Base-by-base conservation (phyloP, 2,113 vertebrate species). In the Pyrgilauda ruficollis region DNA sequence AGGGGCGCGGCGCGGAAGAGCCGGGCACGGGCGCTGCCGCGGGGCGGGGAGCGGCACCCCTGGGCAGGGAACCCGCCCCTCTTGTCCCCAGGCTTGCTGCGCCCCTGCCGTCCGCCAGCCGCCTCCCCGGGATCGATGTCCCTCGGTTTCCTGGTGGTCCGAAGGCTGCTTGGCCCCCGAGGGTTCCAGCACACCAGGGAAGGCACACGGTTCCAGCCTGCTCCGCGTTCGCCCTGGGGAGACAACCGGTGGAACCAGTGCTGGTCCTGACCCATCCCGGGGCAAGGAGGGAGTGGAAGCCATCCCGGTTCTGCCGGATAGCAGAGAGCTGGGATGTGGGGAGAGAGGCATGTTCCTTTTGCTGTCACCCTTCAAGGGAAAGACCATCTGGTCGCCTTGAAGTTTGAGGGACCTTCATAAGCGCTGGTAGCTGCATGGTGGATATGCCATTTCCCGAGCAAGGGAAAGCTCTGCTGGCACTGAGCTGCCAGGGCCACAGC, bases 1-100 rank as follows among this genome's bases (percentile, higher is more conserved):
- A 52, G 83, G 56, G 96, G 72, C 85, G 94, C 91, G 95, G 92
- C 81, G 84, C 70, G 81, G 66, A 86, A 84, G 85, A 75, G 62
- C 35, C 8, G 18, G 17, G 11, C 17, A 3, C 15, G 41, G 67
- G 13, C 4, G 35, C 33, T 41, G 26, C 55, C 2, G 61, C 7
- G 11, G 80, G 18, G 26, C 4, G 30, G 28, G 14, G 11, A 69
- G 59, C 14, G 17, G 7, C 9, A 27, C 6, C 15, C 14, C 28
- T 1, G 21, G 13, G 19, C 9, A 12, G 14, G 21, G 44, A 19
- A 5, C 10, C 2, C 5, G 9, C 2, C 12, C 17, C 9, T 7
- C 6, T 6, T 9, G 30, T 22, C 17, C 5, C 0, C 3, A 8
- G 3, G 7, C 2, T 9, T 7, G 9, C 4, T 13, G 12, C 2